Conservation (phyloP, 2,888 invertebrate species). For the Drosophila subquinaria region DNA sequence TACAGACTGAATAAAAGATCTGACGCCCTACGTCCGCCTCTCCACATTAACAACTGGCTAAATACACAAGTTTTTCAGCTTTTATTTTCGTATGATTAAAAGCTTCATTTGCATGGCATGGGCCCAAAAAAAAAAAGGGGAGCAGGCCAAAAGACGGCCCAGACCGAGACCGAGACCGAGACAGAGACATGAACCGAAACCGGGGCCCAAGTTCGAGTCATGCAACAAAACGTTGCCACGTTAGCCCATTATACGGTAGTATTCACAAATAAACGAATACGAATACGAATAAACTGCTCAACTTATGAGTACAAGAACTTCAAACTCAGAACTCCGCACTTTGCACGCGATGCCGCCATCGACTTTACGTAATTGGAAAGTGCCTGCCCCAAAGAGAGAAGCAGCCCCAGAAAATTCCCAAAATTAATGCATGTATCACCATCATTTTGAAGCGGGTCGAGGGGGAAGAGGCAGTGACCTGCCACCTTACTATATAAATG, state of each 20-base stretch:
- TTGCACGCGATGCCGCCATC: conserved; percentile 66
- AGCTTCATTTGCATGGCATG: conserved; percentile 67
- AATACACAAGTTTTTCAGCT: conserved; percentile 68
- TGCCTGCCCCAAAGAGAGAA: conserved; percentile 43
- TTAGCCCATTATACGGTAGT: conserved; percentile 69
- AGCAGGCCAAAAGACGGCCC: conserved; percentile 31
- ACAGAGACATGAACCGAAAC: conserved; percentile 19
- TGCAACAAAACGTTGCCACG: conserved; percentile 48
- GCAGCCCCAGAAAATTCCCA: conserved; percentile 14
- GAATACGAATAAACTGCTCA: conserved; percentile 20
- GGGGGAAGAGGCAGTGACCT: not conserved
- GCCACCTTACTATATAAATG: conserved; percentile 42
- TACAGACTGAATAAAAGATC: conserved; percentile 7
- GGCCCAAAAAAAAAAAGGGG: not conserved
- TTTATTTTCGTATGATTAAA: conserved; percentile 68
- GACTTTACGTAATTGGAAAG: conserved; percentile 78
- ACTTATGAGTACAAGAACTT: conserved; percentile 27
- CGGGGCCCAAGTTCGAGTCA: conserved; percentile 51
- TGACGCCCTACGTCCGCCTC: conserved; percentile 27
- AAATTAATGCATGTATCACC: conserved; percentile 17
- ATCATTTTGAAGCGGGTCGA: not conserved
- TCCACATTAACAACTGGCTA: conserved; percentile 76
- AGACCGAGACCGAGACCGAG: conserved; percentile 42
- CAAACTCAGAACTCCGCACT: conserved; percentile 25
- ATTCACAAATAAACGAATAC: conserved; percentile 3